Evolutionary conservation across 2,113 vertebrate genomes (phyloP).

Genomic region (Melanerpes aurifrons): DNA sequence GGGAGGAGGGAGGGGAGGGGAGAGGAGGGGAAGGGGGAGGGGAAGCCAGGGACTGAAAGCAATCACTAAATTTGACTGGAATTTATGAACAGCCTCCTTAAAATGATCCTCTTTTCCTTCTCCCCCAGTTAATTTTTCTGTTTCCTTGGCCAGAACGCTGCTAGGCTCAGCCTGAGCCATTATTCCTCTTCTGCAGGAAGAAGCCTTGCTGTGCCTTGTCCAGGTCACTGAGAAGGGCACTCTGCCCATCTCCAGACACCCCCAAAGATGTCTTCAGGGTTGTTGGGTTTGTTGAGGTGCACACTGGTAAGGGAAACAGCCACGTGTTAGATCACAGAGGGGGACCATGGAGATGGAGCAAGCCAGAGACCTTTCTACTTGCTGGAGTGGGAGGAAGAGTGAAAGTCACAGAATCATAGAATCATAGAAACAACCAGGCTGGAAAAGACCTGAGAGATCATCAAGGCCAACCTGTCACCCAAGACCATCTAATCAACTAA

Average conservation of each 20-base stretch:
- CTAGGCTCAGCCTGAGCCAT: not conserved
- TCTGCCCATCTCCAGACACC: not conserved
- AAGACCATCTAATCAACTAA: no score
- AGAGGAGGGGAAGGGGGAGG: not conserved
- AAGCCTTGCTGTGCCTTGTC: accelerated
- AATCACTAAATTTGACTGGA: conserved; percentile 47
- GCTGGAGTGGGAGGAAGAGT: not conserved
- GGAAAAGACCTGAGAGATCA: no score
- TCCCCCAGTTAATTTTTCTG: not conserved
- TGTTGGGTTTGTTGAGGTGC: not conserved
- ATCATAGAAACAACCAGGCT: no score
- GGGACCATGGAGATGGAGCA: not conserved
- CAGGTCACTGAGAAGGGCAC: accelerated
- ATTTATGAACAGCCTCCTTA: conserved; percentile 40
- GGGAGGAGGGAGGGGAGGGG: not conserved
- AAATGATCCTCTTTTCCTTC: not conserved
- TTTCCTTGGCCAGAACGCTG: not conserved
- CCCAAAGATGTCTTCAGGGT: no score
- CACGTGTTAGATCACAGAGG: not conserved
- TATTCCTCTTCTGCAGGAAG: not conserved
- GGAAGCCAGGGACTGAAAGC: conserved; percentile 50
- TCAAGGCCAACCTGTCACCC: no score
- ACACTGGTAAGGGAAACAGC: not conserved
- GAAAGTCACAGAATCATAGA: not conserved
- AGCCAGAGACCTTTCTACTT: not conserved